Evolutionary conservation across 2,888 invertebrate genomes (phyloP).

Genomic region (Trichopoda pennipes): DNA sequence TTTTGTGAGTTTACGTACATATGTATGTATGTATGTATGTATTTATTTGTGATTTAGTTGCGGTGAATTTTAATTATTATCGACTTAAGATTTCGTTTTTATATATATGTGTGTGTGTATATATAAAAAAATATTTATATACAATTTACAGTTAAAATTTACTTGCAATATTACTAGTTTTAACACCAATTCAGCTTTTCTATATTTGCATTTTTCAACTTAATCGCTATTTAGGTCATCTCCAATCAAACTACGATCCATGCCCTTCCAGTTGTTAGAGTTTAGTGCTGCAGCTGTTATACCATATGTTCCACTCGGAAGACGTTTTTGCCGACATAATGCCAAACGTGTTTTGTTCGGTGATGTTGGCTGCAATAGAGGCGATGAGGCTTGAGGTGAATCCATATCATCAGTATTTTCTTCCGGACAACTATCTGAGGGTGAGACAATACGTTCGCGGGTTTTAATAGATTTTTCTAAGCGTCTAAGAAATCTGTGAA

Average conservation of each 20-base stretch:
- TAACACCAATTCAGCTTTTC: neutral
- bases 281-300: slow-evolving; percentile 72
- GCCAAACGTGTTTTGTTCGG: slow-evolving; percentile 73
- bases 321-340: slow-evolving; percentile 74
- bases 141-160: slow-evolving; percentile 54
- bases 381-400: slow-evolving; percentile 86
- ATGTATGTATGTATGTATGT: neutral
- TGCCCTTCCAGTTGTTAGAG: slow-evolving; percentile 73
- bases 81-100: slow-evolving; percentile 7
- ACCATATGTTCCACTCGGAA: slow-evolving; percentile 72
- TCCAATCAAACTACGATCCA: slow-evolving; percentile 73
- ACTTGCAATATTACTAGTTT: neutral
- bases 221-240: slow-evolving; percentile 75
- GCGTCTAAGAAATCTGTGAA: slow-evolving; percentile 85
- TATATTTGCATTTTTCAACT: slow-evolving; percentile 12
- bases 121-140: slow-evolving; percentile 14
- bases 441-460: slow-evolving; percentile 83
- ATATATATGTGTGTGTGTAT: neutral
- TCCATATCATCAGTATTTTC: slow-evolving; percentile 83
- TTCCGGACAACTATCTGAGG: slow-evolving; percentile 82
- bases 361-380: slow-evolving; percentile 79
- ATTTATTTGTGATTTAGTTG: slow-evolving; percentile 12
- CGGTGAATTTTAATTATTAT: slow-evolving; percentile 21
- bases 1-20: slow-evolving; percentile 46
- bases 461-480: slow-evolving; percentile 87